Percentiles rank a stretch among this genome's conserved stretches.
Conservation (phyloP, 2,888 invertebrate genomes). For the Laothoe populi region DNA sequence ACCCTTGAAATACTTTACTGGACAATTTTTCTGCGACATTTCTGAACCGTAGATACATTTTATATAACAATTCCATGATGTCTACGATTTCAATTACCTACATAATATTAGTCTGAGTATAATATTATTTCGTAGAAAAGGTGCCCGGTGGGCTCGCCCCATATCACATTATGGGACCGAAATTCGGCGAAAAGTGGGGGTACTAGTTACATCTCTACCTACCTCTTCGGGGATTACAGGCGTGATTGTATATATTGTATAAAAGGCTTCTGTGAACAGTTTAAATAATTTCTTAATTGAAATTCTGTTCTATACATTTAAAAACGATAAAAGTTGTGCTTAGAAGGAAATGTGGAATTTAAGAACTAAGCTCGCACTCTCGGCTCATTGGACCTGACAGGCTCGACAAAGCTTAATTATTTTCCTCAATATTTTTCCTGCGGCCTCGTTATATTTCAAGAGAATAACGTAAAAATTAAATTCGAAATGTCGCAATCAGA, state of each 20-base stretch:
- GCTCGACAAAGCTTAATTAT: constrained; percentile 60
- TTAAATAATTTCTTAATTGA: no score
- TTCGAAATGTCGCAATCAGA: constrained; percentile 49
- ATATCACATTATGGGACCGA: no score
- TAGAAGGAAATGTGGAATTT: background rate
- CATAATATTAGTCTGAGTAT: no score
- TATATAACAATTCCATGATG: background rate
- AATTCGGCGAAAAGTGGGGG: no score
- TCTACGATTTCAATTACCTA: background rate
- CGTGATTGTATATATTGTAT: no score
- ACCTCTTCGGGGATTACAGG: no score
- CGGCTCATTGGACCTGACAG: constrained; percentile 60
- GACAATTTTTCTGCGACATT: constrained; percentile 13
- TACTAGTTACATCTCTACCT: no score
- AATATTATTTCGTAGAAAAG: background rate
- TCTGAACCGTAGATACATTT: background rate
- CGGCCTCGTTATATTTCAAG: constrained; percentile 25
- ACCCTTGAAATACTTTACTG: constrained; percentile 27
- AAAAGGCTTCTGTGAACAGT: no score
- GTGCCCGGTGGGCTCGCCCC: no score
- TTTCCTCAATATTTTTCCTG: constrained; percentile 53
- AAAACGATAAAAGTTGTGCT: constrained; percentile 2
- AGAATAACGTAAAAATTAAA: constrained; percentile 42
- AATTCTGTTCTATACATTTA: no score
- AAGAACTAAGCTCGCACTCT: constrained; percentile 31